These are phyloP conservation scores for Crotalus horridus DNA, from an alignment of 2,113 vertebrate species.

Conservation along the genomic window DNA sequence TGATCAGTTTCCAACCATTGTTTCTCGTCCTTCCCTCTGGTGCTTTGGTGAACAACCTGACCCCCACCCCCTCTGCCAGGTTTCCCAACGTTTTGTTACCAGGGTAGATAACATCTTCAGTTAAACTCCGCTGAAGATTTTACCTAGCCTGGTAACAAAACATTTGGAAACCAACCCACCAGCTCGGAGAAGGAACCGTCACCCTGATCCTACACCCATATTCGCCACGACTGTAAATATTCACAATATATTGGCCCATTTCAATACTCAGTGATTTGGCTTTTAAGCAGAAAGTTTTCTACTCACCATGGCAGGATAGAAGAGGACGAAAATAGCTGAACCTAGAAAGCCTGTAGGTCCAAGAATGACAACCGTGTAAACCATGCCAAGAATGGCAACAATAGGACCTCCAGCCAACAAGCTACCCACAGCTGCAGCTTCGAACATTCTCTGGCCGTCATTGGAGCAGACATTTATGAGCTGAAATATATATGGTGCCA, in stretches of 20 bases:
- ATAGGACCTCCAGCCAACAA: slow-evolving; percentile 88
- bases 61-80: too few species aligned
- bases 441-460: slow-evolving; percentile 90
- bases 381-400: slow-evolving; percentile 85
- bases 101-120: too few species aligned
- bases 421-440: slow-evolving; percentile 88
- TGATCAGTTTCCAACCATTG: too few species aligned
- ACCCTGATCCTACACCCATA: too few species aligned
- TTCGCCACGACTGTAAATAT: too few species aligned
- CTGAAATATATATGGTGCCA: slow-evolving; percentile 63
- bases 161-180: too few species aligned
- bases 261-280: background rate
- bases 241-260: background rate
- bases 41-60: too few species aligned
- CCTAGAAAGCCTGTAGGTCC: slow-evolving; percentile 89
- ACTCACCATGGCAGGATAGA: slow-evolving; percentile 92
- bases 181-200: too few species aligned
- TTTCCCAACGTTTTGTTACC: too few species aligned
- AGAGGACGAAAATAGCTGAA: slow-evolving; percentile 90
- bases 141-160: too few species aligned
- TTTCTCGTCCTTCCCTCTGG: too few species aligned
- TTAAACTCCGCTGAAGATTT: too few species aligned
- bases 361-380: slow-evolving; percentile 85
- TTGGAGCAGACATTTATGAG: slow-evolving; percentile 89
- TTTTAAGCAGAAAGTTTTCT: background rate